Base-by-base conservation (phyloP, 2,113 vertebrate genomes). In the Larimichthys crocea region DNA sequence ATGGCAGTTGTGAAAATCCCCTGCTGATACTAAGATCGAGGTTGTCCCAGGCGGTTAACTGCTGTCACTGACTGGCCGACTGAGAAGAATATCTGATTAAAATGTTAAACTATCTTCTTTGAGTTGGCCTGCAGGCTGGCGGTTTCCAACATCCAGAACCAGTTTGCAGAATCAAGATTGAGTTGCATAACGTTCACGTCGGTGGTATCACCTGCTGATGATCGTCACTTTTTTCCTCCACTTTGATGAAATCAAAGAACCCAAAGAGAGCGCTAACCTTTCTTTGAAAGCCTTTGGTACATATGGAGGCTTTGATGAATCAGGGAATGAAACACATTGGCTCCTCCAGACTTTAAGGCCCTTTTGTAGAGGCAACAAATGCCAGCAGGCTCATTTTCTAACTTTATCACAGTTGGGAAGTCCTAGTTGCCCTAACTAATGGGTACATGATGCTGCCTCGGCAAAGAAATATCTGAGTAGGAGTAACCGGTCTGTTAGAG, bases 231-330 rank as follows among this genome's bases (percentile, higher is more conserved):
- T 42, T 59, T 3, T 16, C 3, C 7, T 24, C 35, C 44, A 50
- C 60, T 63, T 22, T 40, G 15, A 74, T 74, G 0, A 66, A 59
- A 52, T 31, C 10, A 65, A 66, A n/a, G n/a, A 60, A 8, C 3
- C 11, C 59, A 59, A 10, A 42, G 35, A 55, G 19, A 69, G 17
- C 40, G 7, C 17, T 74, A 42, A 64, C 24, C 35, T 70, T 60
- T 52, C 24, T 24, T 26, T 48, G 17, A 70, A 56, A 62, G n/a
- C 15, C 49, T 63, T 31, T 16, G 29, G 50, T 10, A 68, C 50
- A 69, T 24, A 76, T 17, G 12, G 48, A 76, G 35, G 60, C 80
- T 66, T 60, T 77, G 60, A 83, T 67, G 63, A 26, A 50, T 77
- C 60, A 62, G 59, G 42, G 17, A 22, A 67, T 2, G 0, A 70